These are phyloP conservation scores for Cremastinae sp. DNA, from an alignment of 2,888 invertebrate genomes.

Conservation along the genomic window DNA sequence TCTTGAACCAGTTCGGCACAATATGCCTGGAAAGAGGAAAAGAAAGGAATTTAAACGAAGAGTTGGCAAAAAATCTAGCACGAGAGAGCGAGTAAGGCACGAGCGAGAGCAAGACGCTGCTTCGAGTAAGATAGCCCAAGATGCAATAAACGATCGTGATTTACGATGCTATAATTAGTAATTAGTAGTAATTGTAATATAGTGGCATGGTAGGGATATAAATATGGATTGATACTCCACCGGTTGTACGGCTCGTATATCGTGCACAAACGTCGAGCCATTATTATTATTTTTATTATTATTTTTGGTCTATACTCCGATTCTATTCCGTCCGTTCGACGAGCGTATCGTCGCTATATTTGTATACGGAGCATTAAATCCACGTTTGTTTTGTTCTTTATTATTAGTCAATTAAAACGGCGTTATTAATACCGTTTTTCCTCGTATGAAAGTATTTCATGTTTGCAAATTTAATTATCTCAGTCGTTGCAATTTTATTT, in stretches of 20 bases:
- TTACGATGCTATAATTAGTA: conserved; percentile 71
- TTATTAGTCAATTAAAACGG: conserved; percentile 23
- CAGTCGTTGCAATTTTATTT: too few relatives aligned
- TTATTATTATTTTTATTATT: conserved; percentile 22
- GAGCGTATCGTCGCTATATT: conserved; percentile 11
- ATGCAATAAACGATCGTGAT: conserved; percentile 72
- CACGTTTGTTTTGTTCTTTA: background rate
- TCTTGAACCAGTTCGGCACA: background rate
- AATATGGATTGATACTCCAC: conserved; percentile 70
- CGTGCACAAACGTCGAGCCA: conserved; percentile 22
- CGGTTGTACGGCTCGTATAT: conserved; percentile 38
- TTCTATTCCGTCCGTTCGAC: conserved; percentile 16
- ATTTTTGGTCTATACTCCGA: conserved; percentile 13
- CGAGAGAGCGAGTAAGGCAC: conserved; percentile 19
- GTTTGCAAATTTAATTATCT: too few relatives aligned
- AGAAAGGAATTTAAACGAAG: background rate
- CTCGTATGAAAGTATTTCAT: too few relatives aligned
- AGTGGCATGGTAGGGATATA: conserved; percentile 62
- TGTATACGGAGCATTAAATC: background rate
- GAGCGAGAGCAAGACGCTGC: conserved; percentile 19
- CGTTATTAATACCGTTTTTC: background rate
- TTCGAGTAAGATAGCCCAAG: conserved; percentile 42
- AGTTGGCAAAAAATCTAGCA: conserved; percentile 17
- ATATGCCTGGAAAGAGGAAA: background rate
- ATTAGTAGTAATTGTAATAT: conserved; percentile 72